These are phyloP conservation scores for Equus quagga DNA, from an alignment of 2,113 vertebrate genomes.

Conservation along the genomic window DNA sequence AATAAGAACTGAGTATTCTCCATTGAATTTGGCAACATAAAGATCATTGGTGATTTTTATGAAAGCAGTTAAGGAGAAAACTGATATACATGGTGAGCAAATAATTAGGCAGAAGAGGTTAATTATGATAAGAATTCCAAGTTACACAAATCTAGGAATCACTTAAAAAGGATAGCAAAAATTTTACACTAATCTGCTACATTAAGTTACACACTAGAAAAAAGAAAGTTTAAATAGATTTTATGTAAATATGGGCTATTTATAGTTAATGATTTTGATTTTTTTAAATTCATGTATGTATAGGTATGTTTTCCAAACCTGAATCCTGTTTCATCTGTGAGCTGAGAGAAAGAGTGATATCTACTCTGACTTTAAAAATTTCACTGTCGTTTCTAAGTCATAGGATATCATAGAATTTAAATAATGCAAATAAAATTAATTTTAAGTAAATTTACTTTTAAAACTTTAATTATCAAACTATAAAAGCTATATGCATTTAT, in stretches of 20 bases:
- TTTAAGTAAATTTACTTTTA: not conserved
- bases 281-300: not conserved
- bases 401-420: not conserved
- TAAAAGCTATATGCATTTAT: not conserved
- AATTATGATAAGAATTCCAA: not conserved
- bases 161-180: not conserved
- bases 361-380: not conserved
- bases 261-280: slow-evolving; percentile 21
- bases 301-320: not conserved
- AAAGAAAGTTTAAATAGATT: not conserved
- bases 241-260: not conserved
- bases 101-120: not conserved
- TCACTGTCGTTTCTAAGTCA: not conserved
- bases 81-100: not conserved
- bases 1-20: not conserved
- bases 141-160: not conserved
- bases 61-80: not conserved
- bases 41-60: not conserved
- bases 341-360: not conserved
- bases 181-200: not conserved
- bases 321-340: not conserved
- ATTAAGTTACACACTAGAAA: not conserved
- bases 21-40: not conserved
- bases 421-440: not conserved
- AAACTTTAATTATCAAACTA: not conserved